phyloP scores from a whole-genome alignment of 2,797 vertebrate species.

The Numenius phaeopus region DNA sequence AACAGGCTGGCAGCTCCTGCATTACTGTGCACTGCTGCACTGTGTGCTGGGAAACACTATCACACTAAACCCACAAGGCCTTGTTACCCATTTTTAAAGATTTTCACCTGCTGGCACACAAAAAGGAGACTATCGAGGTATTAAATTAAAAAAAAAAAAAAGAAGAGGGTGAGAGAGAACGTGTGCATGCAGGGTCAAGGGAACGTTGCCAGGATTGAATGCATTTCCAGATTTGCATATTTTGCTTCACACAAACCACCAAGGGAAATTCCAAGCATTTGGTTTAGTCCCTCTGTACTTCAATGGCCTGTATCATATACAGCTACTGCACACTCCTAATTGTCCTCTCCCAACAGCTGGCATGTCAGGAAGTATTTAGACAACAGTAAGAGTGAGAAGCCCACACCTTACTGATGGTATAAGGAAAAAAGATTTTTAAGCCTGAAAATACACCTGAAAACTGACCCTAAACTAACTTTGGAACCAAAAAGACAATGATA shows the following conservation, averaged over 20 bases:
- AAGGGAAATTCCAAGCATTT: neutral
- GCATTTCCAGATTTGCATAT: neutral
- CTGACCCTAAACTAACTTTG: neutral
- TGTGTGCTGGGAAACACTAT: neutral
- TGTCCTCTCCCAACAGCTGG: neutral
- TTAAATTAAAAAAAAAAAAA: neutral
- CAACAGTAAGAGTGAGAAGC: neutral
- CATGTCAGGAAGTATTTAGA: neutral
- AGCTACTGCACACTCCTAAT: neutral
- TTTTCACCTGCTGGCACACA: neutral
- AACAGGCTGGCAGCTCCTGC: neutral
- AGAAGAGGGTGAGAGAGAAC: neutral
- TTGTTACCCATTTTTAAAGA: neutral
- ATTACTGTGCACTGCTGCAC: neutral
- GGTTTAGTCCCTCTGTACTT: neutral
- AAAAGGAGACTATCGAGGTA: neutral
- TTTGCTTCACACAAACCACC: neutral
- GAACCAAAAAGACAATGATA: neutral
- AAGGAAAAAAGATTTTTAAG: neutral
- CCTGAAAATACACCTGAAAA: neutral
- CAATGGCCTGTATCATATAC: neutral
- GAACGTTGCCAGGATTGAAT: neutral
- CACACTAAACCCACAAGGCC: neutral
- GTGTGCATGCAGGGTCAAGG: neutral
- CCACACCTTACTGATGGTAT: rapidly evolving